Base-by-base conservation (phyloP, 2,797 vertebrate species). In the Chiloscyllium punctatum region DNA sequence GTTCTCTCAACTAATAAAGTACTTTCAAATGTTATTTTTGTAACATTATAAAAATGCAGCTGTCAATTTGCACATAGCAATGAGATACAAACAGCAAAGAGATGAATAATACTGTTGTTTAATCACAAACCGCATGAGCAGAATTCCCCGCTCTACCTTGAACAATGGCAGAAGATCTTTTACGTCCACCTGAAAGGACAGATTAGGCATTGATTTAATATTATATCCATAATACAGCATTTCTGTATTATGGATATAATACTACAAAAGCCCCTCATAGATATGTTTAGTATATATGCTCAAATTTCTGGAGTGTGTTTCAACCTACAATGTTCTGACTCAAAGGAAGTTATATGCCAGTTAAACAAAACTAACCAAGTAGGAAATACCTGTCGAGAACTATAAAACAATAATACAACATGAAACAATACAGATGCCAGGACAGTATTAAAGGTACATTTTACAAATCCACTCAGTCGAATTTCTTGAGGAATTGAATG, bases 331-430 rank as follows among this genome's bases (percentile, higher is more conserved):
- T 15, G 33, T 91, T 91, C 53, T n/a, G 57, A n/a, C 88, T 66
- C 57, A 91, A 88, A 91, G 16, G 16, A 33, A 91, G 21, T 18
- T 66, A n/a, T 37, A 16, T 0, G 13, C 2, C 15, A 68, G 16
- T n/a, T 0, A 66, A 57, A n/a, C 57, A 90, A 62, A 62, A 66
- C 15, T 91, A 33, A 68, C 57, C 23, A 91, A 66, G 16, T n/a
- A 68, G 57, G 16, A 91, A 91, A 3, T 33, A 66, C 30, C 21
- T 33, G 8, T 21, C 8, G 33, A 66, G 25, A 90, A 87, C 23
- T 91, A 68, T 33, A 37, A 37, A 91, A 91, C 62, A 91, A 91
- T 91, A 91, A 91, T 91, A 66, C 18, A 91, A 13, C 13, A 66
- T 18, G 57, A 91, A 15, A 30, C 87, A 90, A 18, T 79, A 79